These are phyloP conservation scores for Lucilia cuprina DNA, from an alignment of 1,140 invertebrate genomes.

Conservation along the genomic window DNA sequence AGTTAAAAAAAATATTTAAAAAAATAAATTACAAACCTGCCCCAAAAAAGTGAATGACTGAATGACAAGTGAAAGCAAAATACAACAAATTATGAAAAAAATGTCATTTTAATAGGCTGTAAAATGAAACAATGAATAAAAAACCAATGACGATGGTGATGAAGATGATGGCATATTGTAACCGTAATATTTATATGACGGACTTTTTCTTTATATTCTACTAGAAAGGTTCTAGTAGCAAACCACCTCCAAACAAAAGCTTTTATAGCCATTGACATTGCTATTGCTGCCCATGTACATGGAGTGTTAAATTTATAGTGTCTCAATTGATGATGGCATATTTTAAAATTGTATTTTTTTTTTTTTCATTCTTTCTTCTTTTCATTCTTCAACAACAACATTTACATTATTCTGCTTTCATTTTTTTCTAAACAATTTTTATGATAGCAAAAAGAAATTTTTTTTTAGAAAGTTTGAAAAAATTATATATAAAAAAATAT, in stretches of 20 bases:
- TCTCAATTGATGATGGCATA: conserved; percentile 26
- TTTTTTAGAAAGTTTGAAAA: not conserved
- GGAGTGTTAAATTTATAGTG: conserved; percentile 21
- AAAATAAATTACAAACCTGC: no score
- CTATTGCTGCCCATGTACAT: not conserved
- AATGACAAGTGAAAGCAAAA: no score
- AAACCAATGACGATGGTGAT: not conserved
- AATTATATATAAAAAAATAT: not conserved
- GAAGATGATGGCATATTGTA: not conserved
- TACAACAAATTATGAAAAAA: not conserved
- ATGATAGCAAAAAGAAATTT: not conserved
- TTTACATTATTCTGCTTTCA: not conserved
- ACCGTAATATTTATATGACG: not conserved
- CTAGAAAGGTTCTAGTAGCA: no score
- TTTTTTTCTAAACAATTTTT: not conserved
- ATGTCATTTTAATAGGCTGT: not conserved
- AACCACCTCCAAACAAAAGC: not conserved
- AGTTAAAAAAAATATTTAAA: no score
- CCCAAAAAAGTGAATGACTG: no score
- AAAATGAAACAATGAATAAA: conserved; percentile 10
- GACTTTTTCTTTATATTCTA: not conserved
- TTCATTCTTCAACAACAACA: not conserved
- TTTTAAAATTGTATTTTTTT: conserved; percentile 1
- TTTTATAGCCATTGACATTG: not conserved
- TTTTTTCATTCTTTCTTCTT: not conserved